Base-by-base conservation (phyloP, 2,797 vertebrate species). In the Stomatorhinus walkeri region DNA sequence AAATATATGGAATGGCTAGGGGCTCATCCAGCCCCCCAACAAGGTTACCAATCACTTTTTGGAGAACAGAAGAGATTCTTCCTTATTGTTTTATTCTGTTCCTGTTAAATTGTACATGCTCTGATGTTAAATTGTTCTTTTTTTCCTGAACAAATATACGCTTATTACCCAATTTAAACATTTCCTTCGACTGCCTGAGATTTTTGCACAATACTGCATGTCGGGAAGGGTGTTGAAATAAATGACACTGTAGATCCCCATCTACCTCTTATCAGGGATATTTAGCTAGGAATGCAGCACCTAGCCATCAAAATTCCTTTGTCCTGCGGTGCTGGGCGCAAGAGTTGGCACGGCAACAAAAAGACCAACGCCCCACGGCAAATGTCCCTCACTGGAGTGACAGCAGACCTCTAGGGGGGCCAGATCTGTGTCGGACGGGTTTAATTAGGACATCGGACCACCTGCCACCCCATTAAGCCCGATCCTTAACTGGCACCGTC, bases 381-480 rank as follows among this genome's bases (percentile, higher is more conserved):
- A 46, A 19, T 79, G 87, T 90, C 56, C 85, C 86, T 88, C 54
- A n/a, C 48, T n/a, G 56, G 72, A 84, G 81, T 85, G 89, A 64
- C 90, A 87, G 59, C 56, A 64, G 32, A 61, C 68, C 86, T 85
- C 85, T 56, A 84, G 81, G 81, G 56, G 48, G 88, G 89, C 51
- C 72, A 83, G 88, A 84, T 89, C 87, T 88, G 14, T 52, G 49
- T 89, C 89, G 87, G 32, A 51, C 54, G 22, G 72, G 89, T 90
- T 90, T 91, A 90, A 92, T 91, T 91, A 91, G 84, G 87, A 89
- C 88, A 84, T 87, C 89, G 14, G 61, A 90, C 90, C 92, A 92
- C 91, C 91, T 93, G 92, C 90, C 91, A 87, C 89, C 40, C 85
- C 89, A 89, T 48, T 87, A 90, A 91, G 85, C 56, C 81, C 43